These are phyloP conservation scores for Cryptotis parvus DNA, from an alignment of 2,113 vertebrate species.

Conservation along the genomic window DNA sequence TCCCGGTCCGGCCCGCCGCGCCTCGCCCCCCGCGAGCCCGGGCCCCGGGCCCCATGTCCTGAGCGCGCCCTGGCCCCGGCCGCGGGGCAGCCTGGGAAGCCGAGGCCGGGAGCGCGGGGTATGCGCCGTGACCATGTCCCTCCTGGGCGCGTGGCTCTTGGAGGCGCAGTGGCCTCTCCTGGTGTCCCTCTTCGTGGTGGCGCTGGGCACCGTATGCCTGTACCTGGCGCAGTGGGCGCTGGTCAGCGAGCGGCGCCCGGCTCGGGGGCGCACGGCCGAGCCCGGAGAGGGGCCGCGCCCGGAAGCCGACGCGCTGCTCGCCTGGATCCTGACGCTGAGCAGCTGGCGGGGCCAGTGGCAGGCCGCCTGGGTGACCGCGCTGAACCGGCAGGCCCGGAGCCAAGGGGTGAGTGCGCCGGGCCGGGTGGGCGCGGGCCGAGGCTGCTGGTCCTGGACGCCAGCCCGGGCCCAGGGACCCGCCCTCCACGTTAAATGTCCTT, in stretches of 20 bases:
- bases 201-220: conserved; percentile 90
- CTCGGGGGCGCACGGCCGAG: conserved; percentile 4
- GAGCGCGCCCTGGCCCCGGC: conserved; percentile 42
- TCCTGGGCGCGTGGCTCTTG: conserved; percentile 85
- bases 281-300: conserved; percentile 12
- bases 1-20: too few relatives aligned
- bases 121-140: conserved; percentile 87
- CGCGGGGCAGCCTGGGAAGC: too few relatives aligned
- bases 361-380: conserved; percentile 91
- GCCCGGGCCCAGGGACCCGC: too few relatives aligned
- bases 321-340: conserved; percentile 92
- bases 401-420: conserved; percentile 87
- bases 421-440: not conserved
- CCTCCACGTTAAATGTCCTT: too few relatives aligned
- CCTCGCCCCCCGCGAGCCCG: too few relatives aligned
- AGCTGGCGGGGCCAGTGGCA: conserved; percentile 94
- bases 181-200: conserved; percentile 92
- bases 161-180: conserved; percentile 91
- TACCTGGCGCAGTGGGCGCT: conserved; percentile 93
- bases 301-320: conserved; percentile 88
- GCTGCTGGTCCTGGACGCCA: too few relatives aligned
- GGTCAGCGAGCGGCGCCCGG: conserved; percentile 45
- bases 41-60: conserved; percentile 26
- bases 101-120: conserved; percentile 34
- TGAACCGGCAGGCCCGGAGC: conserved; percentile 88